Conservation (phyloP, 2,888 invertebrate species). For the Ptychoptera albimana region DNA sequence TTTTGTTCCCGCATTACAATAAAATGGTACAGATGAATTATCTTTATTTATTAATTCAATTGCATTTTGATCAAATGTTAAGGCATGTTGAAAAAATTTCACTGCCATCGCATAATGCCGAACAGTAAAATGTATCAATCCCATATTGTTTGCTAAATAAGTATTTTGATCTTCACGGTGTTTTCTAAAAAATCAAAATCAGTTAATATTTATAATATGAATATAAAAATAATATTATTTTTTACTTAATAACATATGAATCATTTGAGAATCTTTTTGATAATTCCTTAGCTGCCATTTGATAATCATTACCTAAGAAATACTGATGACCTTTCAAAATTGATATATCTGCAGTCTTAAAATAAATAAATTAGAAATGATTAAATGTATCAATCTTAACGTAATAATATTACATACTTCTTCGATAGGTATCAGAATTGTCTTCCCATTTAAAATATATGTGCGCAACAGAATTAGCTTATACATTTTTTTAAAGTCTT, state of each 20-base stretch:
- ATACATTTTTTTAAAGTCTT: constrained; percentile 18
- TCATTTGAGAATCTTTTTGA: constrained; percentile 17
- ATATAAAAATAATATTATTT: neutral
- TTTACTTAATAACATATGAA: constrained; percentile 17
- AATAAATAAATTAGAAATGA: neutral
- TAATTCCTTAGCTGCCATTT: constrained; percentile 30
- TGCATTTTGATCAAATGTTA: constrained; percentile 25
- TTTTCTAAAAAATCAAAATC: constrained; percentile 6
- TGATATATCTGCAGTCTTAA: constrained; percentile 20
- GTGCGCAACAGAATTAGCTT: constrained; percentile 23
- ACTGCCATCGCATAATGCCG: constrained; percentile 30
- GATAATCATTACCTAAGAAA: constrained; percentile 30
- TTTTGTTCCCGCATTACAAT: constrained; percentile 22
- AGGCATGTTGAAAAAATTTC: constrained; percentile 29
- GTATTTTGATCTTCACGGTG: constrained; percentile 25
- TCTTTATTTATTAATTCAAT: constrained; percentile 13
- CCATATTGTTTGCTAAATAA: constrained; percentile 31
- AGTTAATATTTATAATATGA: neutral
- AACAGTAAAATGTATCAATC: constrained; percentile 29
- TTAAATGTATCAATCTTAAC: neutral
- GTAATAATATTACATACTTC: constrained; percentile 14
- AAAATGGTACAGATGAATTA: constrained; percentile 19
- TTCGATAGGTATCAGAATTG: constrained; percentile 23
- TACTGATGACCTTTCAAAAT: constrained; percentile 29
- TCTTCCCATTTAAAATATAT: constrained; percentile 22